Evolutionary conservation across 2,113 vertebrate genomes (phyloP), one percentile per base, ranked within the genome.

Genomic region (Aldabrachelys gigantea): DNA sequence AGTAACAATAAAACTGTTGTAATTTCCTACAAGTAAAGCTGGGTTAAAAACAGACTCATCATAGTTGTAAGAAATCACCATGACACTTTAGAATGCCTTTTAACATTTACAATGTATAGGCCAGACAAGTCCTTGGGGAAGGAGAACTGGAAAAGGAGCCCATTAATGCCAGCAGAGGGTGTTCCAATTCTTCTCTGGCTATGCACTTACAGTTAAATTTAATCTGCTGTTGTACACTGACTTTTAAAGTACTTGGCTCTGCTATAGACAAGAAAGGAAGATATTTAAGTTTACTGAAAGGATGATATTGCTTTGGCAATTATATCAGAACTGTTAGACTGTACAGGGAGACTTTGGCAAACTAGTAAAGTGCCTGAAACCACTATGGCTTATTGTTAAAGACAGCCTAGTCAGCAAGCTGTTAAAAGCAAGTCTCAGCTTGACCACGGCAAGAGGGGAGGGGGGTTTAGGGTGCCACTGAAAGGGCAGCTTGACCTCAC

Each of bases 101-200:
- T 31, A 85, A 35, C 76, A 89, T 93, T 92, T 92, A 56, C 57
- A 93, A 27, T 47, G 41, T 87, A 91, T 16, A 79, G 0, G 31
- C 25, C 91, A 86, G 76, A 78, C 82, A 94, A 84, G 62, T 88
- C 91, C 79, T 94, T 38, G 59, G 84, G 89, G 59, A 81, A 89
- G 57, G 17, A 94, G n/a, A 76, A 82, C 85, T 84, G 82, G 84
- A 90, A 92, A 89, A 78, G 91, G 87, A 49, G 53, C 22, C 79
- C 75, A 35, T 59, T 93, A 5, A 0, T 49, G 83, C 94, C 92
- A 95, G 87, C 78, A 92, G 83, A 98, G 96, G 91, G 91, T 96
- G 76, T 90, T 93, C 87, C 95, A 83, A 76, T 91, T 94, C 93
- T 93, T 97, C 78, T 62, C 92, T 76, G 29, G 69, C 10, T 49